phyloP scores from a whole-genome alignment of 2,113 vertebrate genomes.

The Callionymus lyra region DNA sequence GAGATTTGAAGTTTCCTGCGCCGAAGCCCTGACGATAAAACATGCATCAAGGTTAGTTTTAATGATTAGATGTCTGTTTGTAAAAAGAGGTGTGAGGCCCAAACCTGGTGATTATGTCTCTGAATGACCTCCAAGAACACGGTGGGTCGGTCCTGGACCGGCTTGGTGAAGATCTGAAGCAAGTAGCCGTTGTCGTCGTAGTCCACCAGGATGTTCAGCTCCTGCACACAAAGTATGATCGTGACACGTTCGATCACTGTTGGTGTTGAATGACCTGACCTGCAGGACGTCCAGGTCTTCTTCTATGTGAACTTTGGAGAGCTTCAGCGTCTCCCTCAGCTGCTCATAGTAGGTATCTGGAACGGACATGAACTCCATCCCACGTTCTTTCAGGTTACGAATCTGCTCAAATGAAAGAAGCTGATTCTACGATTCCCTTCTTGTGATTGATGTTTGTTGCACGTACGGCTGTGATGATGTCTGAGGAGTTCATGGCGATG shows the following conservation, averaged over 20 bases:
- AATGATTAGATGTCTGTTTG: background rate
- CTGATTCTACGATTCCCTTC: background rate
- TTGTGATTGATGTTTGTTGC: background rate
- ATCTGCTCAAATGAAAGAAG: conserved; percentile 60
- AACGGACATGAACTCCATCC: conserved; percentile 83
- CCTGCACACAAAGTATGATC: conserved; percentile 54
- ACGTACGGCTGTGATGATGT: conserved; percentile 83
- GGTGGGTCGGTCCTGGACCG: conserved; percentile 91
- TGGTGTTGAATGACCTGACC: conserved; percentile 31
- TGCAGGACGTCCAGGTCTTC: conserved; percentile 77
- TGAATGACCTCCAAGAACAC: conserved; percentile 94
- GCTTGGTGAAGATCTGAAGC: conserved; percentile 96
- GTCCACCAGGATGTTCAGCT: conserved; percentile 89
- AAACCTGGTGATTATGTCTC: conserved; percentile 91
- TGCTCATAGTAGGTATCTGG: conserved; percentile 80
- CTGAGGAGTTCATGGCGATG: conserved; percentile 84
- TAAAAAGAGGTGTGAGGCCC: background rate
- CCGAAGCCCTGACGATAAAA: conserved; percentile 78
- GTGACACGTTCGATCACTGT: background rate
- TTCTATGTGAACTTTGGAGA: conserved; percentile 77
- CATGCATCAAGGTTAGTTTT: background rate
- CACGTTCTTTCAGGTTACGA: conserved; percentile 79
- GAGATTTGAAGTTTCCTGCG: conserved; percentile 92
- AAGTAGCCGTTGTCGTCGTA: conserved; percentile 91
- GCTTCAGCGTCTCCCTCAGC: conserved; percentile 77